Conservation (phyloP, 2,888 invertebrate species). For the Cryptophagus acutangulus region DNA sequence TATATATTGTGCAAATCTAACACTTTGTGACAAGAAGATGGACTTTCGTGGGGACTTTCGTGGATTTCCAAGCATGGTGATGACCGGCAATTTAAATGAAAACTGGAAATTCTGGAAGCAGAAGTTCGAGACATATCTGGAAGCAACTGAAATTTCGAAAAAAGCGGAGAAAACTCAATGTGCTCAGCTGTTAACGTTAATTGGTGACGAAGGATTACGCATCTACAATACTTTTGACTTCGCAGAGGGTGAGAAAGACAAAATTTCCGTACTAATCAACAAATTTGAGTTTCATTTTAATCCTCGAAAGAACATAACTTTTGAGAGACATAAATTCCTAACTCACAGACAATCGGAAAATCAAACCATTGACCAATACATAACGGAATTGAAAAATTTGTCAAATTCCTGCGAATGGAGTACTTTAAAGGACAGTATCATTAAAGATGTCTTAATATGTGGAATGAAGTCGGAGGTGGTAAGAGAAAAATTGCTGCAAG, state of each 20-base stretch:
- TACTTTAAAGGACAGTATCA: slow-evolving; percentile 1
- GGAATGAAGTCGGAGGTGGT: slow-evolving; percentile 3
- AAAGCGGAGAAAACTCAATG: not conserved
- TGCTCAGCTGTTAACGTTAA: not conserved
- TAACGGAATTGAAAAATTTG: slow-evolving; percentile 11
- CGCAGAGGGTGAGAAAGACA: not conserved
- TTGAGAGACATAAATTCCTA: slow-evolving; percentile 12
- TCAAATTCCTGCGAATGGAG: slow-evolving; percentile 4
- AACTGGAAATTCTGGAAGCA: slow-evolving; percentile 23
- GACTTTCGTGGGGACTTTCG: too few relatives aligned
- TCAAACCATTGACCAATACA: slow-evolving; percentile 10
- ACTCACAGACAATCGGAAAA: slow-evolving; percentile 7
- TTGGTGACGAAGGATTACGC: slow-evolving; percentile 1
- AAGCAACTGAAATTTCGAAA: slow-evolving; percentile 1
- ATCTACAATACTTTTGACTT: slow-evolving; percentile 5
- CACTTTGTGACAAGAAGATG: too few relatives aligned
- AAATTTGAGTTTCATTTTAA: slow-evolving; percentile 4
- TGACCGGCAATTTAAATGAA: slow-evolving; percentile 15
- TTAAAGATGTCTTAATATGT: slow-evolving; percentile 7
- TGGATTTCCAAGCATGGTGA: too few relatives aligned
- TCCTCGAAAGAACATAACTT: slow-evolving; percentile 10
- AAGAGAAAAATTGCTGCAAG: slow-evolving; percentile 2
- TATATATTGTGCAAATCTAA: too few relatives aligned
- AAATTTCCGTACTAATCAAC: slow-evolving; percentile 1
- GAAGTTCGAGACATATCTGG: slow-evolving; percentile 1